These are phyloP conservation scores for Glaucidium brasilianum DNA, from an alignment of 2,113 vertebrate genomes.

Conservation along the genomic window DNA sequence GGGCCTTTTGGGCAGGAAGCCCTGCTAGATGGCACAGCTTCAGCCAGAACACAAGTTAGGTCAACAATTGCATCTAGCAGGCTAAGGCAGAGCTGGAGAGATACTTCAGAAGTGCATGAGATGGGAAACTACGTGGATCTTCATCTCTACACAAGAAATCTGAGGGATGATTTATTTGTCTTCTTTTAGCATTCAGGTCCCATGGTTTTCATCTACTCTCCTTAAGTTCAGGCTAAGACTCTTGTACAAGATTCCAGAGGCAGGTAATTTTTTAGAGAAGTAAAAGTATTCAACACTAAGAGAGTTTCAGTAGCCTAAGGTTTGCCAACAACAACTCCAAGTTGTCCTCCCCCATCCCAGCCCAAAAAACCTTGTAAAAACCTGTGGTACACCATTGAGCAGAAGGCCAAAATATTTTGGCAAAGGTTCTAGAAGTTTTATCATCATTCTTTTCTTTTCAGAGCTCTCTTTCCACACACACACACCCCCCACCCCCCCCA, in stretches of 20 bases:
- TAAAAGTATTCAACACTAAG: neutral
- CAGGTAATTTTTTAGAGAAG: neutral
- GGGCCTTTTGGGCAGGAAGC: neutral
- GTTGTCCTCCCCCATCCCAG: neutral
- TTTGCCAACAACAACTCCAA: neutral
- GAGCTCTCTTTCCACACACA: neutral
- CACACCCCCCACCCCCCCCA: too few species aligned
- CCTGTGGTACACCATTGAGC: neutral
- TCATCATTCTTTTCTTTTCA: neutral
- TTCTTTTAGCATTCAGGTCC: neutral
- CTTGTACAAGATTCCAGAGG: neutral
- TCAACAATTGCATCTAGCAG: neutral
- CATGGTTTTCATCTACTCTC: neutral
- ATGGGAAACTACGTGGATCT: neutral
- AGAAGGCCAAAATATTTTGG: neutral
- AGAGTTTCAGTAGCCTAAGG: neutral
- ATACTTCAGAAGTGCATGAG: neutral
- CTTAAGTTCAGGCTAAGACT: neutral
- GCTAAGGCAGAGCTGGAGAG: neutral
- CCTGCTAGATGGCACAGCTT: neutral
- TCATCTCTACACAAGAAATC: neutral
- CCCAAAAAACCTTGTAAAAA: neutral
- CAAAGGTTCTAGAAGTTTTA: neutral
- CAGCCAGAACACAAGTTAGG: neutral
- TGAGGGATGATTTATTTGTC: neutral